phyloP scores from a whole-genome alignment of 2,888 invertebrate species.

The Ethmia dodecea region DNA sequence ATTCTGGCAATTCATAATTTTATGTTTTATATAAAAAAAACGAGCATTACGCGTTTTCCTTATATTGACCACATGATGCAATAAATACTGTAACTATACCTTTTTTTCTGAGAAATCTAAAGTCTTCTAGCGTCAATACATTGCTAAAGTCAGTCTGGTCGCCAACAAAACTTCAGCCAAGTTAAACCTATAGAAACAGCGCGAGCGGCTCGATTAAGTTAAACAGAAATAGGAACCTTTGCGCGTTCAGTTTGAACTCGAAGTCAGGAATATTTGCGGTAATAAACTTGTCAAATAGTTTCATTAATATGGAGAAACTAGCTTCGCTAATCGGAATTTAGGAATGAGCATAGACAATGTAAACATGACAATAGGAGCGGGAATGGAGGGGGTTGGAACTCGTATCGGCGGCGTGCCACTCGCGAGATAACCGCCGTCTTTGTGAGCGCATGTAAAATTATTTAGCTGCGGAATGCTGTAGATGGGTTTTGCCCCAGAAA shows the following conservation, averaged over 20 bases:
- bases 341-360: slow-evolving; percentile 73
- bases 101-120: no score
- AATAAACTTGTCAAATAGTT: slow-evolving; percentile 14
- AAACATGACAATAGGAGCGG: slow-evolving; percentile 69
- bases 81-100: no score
- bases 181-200: slow-evolving; percentile 29
- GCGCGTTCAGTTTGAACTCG: slow-evolving; percentile 21
- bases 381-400: slow-evolving; percentile 53
- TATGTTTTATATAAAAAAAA: no score
- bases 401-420: slow-evolving; percentile 68
- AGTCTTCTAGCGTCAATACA: no score
- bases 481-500: slow-evolving; percentile 45
- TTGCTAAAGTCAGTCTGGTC: no score
- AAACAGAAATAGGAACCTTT: slow-evolving; percentile 33
- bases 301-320: slow-evolving; percentile 30
- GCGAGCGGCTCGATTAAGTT: slow-evolving; percentile 29
- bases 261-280: slow-evolving; percentile 14
- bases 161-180: slow-evolving; percentile 31
- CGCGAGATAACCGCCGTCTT: slow-evolving; percentile 70
- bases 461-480: slow-evolving; percentile 58
- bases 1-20: no score
- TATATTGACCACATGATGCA: no score
- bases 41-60: no score
- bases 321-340: slow-evolving; percentile 67
- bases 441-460: slow-evolving; percentile 71